These are phyloP conservation scores for Trachelipus rathkii DNA, from an alignment of 1,140 invertebrate genomes.

Conservation along the genomic window DNA sequence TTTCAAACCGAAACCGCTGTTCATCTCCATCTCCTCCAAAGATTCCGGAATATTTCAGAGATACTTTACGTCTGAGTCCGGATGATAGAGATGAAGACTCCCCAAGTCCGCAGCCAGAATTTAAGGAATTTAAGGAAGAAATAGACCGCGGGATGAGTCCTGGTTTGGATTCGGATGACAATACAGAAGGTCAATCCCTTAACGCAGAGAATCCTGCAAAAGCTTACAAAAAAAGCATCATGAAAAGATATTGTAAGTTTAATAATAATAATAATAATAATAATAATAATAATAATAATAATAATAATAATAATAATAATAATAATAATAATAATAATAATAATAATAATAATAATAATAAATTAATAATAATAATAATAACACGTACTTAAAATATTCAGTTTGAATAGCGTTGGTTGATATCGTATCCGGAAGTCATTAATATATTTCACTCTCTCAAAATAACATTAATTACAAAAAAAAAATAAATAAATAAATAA, in stretches of 20 bases:
- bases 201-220: constrained; percentile 57
- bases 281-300: no score
- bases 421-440: no score
- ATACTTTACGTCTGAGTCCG: constrained; percentile 26
- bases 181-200: constrained; percentile 57
- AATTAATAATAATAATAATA: no score
- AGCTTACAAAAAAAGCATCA: constrained; percentile 81
- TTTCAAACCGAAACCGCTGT: constrained; percentile 59
- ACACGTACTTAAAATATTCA: no score
- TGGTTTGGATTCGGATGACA: constrained; percentile 64
- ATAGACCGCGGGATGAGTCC: constrained; percentile 29
- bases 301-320: no score
- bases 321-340: no score
- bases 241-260: constrained; percentile 83
- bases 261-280: neutral
- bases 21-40: constrained; percentile 51
- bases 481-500: no score
- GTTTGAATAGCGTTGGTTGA: no score
- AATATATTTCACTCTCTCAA: no score
- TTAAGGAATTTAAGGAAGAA: neutral
- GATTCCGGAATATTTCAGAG: constrained; percentile 32
- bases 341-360: no score
- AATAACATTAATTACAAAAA: no score
- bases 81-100: constrained; percentile 23
- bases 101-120: constrained; percentile 31